Percentiles rank a stretch among this genome's conserved stretches.
Evolutionary conservation across 2,113 vertebrate genomes (phyloP).

Genomic region (Myotis lucifugus): DNA sequence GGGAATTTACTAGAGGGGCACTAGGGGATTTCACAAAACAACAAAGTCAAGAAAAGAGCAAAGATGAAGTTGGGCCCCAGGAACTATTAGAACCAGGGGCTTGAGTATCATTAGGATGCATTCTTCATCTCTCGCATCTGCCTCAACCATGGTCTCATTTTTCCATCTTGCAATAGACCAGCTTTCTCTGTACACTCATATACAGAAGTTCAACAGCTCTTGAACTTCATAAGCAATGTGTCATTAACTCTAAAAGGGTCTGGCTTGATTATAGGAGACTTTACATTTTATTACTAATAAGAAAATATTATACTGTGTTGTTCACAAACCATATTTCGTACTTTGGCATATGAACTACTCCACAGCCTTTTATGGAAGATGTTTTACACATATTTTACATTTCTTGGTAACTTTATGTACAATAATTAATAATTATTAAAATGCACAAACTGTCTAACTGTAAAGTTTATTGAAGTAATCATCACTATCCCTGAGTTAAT

Average conservation of each 20-base stretch:
- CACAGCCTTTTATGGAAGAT: neutral
- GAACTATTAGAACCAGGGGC: neutral
- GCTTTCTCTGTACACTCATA: neutral
- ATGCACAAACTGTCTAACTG: neutral
- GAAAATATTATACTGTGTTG: neutral
- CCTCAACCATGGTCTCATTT: neutral
- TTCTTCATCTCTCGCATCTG: neutral
- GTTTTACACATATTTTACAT: conserved; percentile 10
- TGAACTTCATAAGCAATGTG: neutral
- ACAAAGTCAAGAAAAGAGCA: neutral
- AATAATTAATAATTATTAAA: conserved; percentile 41
- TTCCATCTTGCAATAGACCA: neutral
- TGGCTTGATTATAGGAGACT: neutral
- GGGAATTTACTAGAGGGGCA: neutral
- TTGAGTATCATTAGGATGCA: neutral
- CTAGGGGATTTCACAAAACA: neutral
- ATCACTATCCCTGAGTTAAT: conserved; percentile 16
- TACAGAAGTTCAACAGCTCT: neutral
- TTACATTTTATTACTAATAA: neutral
- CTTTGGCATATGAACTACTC: neutral
- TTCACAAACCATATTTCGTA: conserved; percentile 1
- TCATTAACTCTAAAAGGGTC: neutral
- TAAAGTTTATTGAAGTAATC: neutral
- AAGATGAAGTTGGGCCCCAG: neutral
- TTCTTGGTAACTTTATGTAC: neutral